Conservation (phyloP, 2,888 invertebrate genomes). For the Tipula confusa region DNA sequence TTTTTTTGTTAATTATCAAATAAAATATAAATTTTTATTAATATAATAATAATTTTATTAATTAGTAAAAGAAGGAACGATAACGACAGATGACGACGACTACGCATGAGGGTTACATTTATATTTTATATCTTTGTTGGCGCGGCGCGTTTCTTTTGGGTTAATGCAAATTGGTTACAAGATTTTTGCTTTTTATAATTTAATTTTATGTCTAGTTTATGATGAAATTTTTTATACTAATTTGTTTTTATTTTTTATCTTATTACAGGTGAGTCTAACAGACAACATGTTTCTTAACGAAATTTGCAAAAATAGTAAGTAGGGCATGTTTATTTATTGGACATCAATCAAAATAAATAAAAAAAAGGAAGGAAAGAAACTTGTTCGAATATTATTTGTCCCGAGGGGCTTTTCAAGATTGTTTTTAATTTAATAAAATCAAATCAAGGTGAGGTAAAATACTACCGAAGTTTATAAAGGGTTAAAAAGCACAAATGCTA, state of each 20-base stretch:
- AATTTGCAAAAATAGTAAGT: too few relatives aligned
- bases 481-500: too few relatives aligned
- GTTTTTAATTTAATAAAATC: too few relatives aligned
- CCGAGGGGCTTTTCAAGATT: too few relatives aligned
- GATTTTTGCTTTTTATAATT: neutral
- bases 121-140: neutral
- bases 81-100: neutral
- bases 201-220: neutral
- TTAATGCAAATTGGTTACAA: neutral
- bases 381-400: too few relatives aligned
- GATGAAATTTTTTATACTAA: neutral
- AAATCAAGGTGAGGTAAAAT: too few relatives aligned
- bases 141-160: neutral
- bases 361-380: too few relatives aligned
- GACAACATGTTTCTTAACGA: too few relatives aligned
- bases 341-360: too few relatives aligned
- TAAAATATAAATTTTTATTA: slow-evolving; percentile 12
- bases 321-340: too few relatives aligned
- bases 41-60: neutral
- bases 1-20: neutral
- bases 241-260: neutral
- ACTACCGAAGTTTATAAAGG: too few relatives aligned
- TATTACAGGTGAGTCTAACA: neutral
- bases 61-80: neutral
- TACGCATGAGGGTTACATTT: neutral